Base-by-base conservation (phyloP, 2,888 invertebrate genomes). In the Chloromyia formosa region DNA sequence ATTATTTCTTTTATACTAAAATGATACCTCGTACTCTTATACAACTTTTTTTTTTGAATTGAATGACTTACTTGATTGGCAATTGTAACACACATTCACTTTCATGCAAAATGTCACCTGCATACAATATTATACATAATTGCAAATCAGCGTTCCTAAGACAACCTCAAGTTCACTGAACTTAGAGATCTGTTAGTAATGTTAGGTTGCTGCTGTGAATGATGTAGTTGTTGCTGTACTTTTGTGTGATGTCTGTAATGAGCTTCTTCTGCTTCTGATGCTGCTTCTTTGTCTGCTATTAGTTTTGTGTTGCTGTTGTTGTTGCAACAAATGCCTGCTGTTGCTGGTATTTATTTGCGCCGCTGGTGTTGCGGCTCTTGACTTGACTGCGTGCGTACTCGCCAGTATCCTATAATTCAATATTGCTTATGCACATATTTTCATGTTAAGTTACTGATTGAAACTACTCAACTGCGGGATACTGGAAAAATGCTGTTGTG, bases 141-240 rank as follows among this genome's bases (percentile, higher is more conserved):
- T 54, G 35, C 61, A n/a, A n/a, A n/a, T n/a, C n/a, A n/a, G n/a
- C n/a, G n/a, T n/a, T n/a, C n/a, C n/a, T 61, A 27, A 9, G 7
- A 5, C 7, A 61, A 10, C n/a, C 10, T 2, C 61, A 27, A 61
- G 61, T 61, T 61, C 61, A 61, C 61, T 61, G 61, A 61, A 61
- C 61, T 61, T 35, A 14, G n/a, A 16, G 22, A 12, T 16, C 27
- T 35, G 61, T 61, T n/a, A n/a, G n/a, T n/a, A n/a, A n/a, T n/a
- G n/a, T n/a, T n/a, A n/a, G n/a, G n/a, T n/a, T n/a, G 61, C 27
- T 61, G 27, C 35, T 61, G 23, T 61, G 61, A 27, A n/a, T 61
- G 12, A 14, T n/a, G 16, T 54, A 12, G 12, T 54, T 54, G 54
- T 16, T 54, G 54, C 54, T 54, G 54, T 54, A 54, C 54, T 54